A percentile compares a stretch with the other conserved stretches of the same genome.
phyloP scores from a whole-genome alignment of 2,888 invertebrate genomes.

The Xestia rhomboidea region DNA sequence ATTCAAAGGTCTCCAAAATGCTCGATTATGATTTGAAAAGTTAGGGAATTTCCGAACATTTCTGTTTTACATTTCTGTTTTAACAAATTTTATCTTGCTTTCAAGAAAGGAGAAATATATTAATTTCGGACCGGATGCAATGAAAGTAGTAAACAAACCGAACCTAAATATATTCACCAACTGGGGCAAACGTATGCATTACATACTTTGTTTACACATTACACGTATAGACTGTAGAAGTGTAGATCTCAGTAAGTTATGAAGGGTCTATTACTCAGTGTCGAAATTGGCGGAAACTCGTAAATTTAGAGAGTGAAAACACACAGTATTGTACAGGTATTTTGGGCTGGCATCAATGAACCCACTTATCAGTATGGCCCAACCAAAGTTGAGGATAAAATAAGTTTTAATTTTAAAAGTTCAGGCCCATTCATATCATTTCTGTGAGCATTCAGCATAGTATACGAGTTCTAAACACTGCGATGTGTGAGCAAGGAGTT shows the following conservation, averaged over 20 bases:
- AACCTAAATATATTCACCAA: conserved; percentile 53
- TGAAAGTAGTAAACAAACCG: conserved; percentile 60
- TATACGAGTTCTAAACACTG: neutral
- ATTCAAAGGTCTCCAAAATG: neutral
- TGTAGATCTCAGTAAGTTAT: conserved; percentile 41
- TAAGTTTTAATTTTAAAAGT: neutral
- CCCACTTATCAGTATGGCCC: neutral
- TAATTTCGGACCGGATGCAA: conserved; percentile 53
- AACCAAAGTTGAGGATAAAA: neutral
- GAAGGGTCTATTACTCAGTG: conserved; percentile 48
- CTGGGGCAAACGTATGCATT: conserved; percentile 45
- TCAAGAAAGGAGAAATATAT: conserved; percentile 28
- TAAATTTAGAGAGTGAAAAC: conserved; percentile 49
- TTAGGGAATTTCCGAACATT: neutral
- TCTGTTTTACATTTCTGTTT: too few relatives aligned
- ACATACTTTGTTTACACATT: conserved; percentile 37
- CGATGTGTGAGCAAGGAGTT: conserved; percentile 27
- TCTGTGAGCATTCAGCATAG: neutral
- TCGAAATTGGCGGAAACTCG: conserved; percentile 51
- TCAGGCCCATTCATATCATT: neutral
- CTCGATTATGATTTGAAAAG: neutral
- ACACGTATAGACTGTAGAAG: neutral
- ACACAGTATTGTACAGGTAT: neutral
- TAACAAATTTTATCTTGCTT: conserved; percentile 29
- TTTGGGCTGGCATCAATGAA: conserved; percentile 15